These are phyloP conservation scores for Oscheius onirici DNA, from an alignment of 2,888 invertebrate genomes.

Conservation along the genomic window DNA sequence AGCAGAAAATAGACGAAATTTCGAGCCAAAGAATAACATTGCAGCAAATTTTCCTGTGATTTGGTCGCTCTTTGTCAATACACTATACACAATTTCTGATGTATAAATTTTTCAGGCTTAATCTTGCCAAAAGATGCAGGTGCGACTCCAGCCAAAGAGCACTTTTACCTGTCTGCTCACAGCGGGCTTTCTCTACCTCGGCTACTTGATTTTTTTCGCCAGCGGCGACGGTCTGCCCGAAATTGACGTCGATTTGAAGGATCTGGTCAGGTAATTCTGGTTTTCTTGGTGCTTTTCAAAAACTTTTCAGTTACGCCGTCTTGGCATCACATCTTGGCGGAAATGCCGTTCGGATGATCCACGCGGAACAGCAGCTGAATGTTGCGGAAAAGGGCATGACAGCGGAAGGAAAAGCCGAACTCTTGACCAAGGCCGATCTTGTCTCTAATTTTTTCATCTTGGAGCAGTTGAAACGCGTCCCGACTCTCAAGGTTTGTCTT, in stretches of 20 bases:
- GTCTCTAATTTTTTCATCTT: conserved; percentile 69
- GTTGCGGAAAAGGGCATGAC: conserved; percentile 62
- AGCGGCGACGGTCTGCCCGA: conserved; percentile 61
- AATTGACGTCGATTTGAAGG: conserved; percentile 63
- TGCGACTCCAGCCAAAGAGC: conserved; percentile 64
- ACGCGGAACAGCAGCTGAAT: conserved; percentile 58
- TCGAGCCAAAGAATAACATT: not conserved
- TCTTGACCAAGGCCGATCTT: conserved; percentile 69
- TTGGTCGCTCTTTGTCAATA: not conserved
- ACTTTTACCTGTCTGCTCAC: conserved; percentile 52
- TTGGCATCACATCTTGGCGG: conserved; percentile 69
- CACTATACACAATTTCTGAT: not conserved
- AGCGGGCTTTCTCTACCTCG: conserved; percentile 63
- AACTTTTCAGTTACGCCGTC: conserved; percentile 64
- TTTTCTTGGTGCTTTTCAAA: not conserved
- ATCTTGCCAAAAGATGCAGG: conserved; percentile 51
- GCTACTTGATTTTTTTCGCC: conserved; percentile 62
- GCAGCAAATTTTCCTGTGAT: not conserved
- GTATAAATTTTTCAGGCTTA: not conserved
- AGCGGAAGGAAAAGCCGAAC: conserved; percentile 69
- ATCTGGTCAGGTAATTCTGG: conserved; percentile 54
- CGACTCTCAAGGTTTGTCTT: conserved; percentile 57
- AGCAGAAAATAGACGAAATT: too few species aligned
- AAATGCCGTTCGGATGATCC: conserved; percentile 62
- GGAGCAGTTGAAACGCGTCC: conserved; percentile 65